A percentile compares a stretch with the other conserved stretches of the same genome.
These are phyloP conservation scores for Lichenostomus cassidix DNA, from an alignment of 2,113 vertebrate genomes.

Conservation along the genomic window DNA sequence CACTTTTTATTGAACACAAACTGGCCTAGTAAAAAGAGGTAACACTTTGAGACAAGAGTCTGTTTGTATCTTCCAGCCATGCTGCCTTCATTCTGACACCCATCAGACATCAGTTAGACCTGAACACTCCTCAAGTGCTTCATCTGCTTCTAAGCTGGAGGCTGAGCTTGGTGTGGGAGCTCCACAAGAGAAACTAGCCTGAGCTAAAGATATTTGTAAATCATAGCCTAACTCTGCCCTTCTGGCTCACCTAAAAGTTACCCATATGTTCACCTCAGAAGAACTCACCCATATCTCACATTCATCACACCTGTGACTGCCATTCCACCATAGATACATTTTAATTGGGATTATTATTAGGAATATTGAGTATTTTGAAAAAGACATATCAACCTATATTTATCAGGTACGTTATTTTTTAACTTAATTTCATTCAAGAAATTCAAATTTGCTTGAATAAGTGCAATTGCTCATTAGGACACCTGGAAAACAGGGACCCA, in stretches of 20 bases:
- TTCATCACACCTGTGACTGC: not conserved
- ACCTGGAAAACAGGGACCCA: not conserved
- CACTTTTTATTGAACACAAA: not conserved
- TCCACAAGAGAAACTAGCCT: not conserved
- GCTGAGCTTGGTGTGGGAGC: not conserved
- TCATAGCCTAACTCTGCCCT: not conserved
- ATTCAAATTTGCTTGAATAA: not conserved
- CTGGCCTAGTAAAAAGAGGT: not conserved
- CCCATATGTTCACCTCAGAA: fast-evolving
- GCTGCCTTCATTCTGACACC: fast-evolving
- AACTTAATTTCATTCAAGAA: not conserved
- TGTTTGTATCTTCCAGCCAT: not conserved
- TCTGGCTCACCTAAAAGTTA: not conserved
- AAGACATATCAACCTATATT: not conserved
- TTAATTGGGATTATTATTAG: not conserved
- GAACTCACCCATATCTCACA: not conserved
- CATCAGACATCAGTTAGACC: not conserved
- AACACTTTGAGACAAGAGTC: not conserved
- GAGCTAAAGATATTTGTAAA: not conserved
- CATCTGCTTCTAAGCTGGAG: not conserved
- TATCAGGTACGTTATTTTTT: not conserved
- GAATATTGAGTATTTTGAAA: not conserved
- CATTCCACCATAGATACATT: not conserved
- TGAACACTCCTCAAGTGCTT: not conserved
- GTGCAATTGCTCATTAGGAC: not conserved